Evolutionary conservation across 2,797 vertebrate species (phyloP).

Genomic region (Rachycentron canadum): DNA sequence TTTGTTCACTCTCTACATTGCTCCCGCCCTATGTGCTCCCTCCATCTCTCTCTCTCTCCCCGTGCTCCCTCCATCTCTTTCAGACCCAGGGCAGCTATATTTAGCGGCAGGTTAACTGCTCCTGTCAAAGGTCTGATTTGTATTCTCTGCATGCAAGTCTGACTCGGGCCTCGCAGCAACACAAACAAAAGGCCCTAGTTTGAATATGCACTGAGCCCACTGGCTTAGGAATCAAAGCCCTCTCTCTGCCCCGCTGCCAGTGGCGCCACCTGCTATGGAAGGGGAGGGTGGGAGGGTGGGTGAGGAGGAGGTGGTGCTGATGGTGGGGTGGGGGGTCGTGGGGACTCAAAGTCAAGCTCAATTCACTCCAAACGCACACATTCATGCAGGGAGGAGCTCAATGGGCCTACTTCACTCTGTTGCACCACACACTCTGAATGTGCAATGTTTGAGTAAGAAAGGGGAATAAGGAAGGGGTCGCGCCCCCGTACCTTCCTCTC

Average conservation of each 20-base stretch:
- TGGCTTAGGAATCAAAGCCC: constrained; percentile 83
- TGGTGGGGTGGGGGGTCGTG: constrained; percentile 5
- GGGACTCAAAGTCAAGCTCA: constrained; percentile 69
- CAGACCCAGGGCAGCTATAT: constrained; percentile 84
- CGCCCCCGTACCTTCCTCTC: constrained; percentile 24
- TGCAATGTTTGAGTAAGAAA: constrained; percentile 40
- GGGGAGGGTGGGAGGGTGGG: constrained; percentile 35
- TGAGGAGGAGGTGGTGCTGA: constrained; percentile 4
- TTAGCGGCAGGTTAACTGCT: constrained; percentile 86
- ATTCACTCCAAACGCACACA: constrained; percentile 62
- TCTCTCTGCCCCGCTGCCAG: constrained; percentile 78
- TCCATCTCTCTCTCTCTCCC: constrained; percentile 55
- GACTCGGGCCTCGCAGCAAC: constrained; percentile 80
- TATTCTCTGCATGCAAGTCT: constrained; percentile 84
- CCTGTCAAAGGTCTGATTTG: constrained; percentile 88
- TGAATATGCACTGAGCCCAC: constrained; percentile 84
- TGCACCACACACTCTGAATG: constrained; percentile 52
- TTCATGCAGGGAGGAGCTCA: constrained; percentile 55
- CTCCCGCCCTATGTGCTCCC: constrained; percentile 60
- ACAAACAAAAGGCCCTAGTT: constrained; percentile 85
- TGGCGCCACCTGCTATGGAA: constrained; percentile 83
- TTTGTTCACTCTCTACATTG: constrained; percentile 58
- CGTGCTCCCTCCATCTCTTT: constrained; percentile 69
- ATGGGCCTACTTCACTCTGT: constrained; percentile 59
- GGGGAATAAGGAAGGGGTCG: constrained; percentile 26